phyloP scores from a whole-genome alignment of 2,888 invertebrate genomes.

The Drosophila birchii region DNA sequence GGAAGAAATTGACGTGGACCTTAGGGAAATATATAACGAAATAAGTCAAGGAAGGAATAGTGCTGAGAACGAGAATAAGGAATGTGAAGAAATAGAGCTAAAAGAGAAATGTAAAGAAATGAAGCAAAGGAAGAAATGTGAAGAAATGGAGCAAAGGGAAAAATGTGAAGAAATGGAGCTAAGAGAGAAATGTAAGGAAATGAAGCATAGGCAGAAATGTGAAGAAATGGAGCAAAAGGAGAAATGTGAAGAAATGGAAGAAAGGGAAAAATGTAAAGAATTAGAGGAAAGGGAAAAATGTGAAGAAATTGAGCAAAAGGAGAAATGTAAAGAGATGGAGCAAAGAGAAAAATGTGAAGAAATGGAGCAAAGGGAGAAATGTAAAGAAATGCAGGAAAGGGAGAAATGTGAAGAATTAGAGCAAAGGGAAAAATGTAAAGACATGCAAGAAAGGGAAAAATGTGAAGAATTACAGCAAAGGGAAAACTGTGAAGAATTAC shows the following conservation, averaged over 20 bases:
- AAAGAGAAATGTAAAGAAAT: background rate
- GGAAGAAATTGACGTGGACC: too few species aligned
- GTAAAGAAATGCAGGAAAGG: background rate
- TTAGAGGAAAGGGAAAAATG: background rate
- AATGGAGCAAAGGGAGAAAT: background rate
- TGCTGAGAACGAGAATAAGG: background rate
- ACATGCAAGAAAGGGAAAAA: background rate
- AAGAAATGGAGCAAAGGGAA: background rate
- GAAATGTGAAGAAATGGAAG: background rate
- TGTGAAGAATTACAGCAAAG: background rate
- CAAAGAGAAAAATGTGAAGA: background rate
- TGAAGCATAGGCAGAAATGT: background rate
- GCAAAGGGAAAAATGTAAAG: too few species aligned
- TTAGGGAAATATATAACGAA: too few species aligned
- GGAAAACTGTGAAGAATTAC: background rate
- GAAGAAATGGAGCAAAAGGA: background rate
- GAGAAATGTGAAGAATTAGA: background rate
- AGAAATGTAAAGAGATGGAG: background rate
- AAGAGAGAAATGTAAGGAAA: background rate
- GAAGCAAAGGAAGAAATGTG: background rate
- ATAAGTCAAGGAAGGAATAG: too few species aligned
- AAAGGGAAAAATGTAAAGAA: background rate
- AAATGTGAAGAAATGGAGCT: background rate
- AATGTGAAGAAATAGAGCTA: too few species aligned
- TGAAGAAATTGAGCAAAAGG: background rate